Evolutionary conservation across 2,113 vertebrate species (phyloP), one percentile per base, ranked within the genome.

Genomic region (Chionis minor): DNA sequence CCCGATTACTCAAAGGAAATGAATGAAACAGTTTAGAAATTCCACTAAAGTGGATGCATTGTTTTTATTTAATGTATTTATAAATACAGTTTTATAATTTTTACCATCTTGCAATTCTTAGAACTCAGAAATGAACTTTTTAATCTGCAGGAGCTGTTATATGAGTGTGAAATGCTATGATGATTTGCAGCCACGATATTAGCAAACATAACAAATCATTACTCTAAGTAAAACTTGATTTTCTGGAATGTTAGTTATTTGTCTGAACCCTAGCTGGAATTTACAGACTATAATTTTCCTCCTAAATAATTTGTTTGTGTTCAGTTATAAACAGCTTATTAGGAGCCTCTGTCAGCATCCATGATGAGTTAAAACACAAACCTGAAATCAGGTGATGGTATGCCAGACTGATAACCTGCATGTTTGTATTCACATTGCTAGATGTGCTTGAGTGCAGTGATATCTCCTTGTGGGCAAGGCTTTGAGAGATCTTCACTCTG

Each of bases 151-250:
- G 42, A 84, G 65, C 80, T 81, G n/a, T 84, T 75, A 27, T 87
- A 67, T 13, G 23, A 54, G 21, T 52, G 27, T 70, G 75, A 92
- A 91, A 87, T 27, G 56, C 9, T 74, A 8, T 14, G 42, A 54
- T 49, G 52, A 65, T 84, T 89, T 92, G 61, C 80, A 94, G 38
- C 56, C 38, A 59, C 1, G 16, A 81, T 81, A 84, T 79, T 74
- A 84, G 33, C 44, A 72, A 89, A 52, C 28, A 40, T 51, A 81
- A 79, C 69, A n/a, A 28, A 89, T 82, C 51, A 81, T 84, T 75
- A 35, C 27, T 95, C 73, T 65, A 91, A 92, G 49, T 72, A 80
- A 94, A 96, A 92, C 62, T 80, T 85, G 78, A 87, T 94, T 96
- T 95, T 75, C 56, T 56, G 44, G 30, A 80, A 66, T 62, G 24